Evolutionary conservation across 2,113 vertebrate species (phyloP).

Genomic region (Blennius ocellaris): DNA sequence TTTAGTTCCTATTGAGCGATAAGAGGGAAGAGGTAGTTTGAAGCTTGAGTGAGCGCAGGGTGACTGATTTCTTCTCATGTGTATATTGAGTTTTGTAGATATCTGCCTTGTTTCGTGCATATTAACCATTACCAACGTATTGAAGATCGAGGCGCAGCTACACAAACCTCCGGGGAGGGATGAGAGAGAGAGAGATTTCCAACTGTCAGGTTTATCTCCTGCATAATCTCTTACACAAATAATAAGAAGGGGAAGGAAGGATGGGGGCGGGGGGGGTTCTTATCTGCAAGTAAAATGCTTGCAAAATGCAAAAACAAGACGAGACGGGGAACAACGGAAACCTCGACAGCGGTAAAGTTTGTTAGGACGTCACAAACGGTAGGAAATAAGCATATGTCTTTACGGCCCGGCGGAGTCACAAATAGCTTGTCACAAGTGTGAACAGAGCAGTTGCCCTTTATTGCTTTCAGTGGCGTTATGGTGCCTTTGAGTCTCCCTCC

Average conservation of each 20-base stretch:
- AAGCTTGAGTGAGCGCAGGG: conserved; percentile 22
- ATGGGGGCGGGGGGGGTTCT: neutral
- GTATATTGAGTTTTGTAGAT: conserved; percentile 1
- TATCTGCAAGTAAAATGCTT: conserved; percentile 11
- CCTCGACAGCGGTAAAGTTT: conserved; percentile 48
- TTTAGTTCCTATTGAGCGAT: conserved; percentile 23
- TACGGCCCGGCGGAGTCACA: conserved; percentile 47
- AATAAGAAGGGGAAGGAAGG: conserved; percentile 35
- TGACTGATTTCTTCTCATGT: neutral
- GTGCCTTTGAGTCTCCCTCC: conserved; percentile 53
- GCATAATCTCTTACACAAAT: conserved; percentile 58
- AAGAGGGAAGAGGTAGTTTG: neutral
- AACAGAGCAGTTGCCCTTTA: conserved; percentile 66
- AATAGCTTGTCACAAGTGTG: conserved; percentile 57
- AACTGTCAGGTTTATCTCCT: conserved; percentile 51
- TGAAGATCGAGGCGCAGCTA: neutral
- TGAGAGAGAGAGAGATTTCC: conserved; percentile 30
- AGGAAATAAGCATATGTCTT: conserved; percentile 51
- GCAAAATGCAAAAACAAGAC: neutral
- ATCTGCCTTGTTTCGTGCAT: conserved; percentile 40
- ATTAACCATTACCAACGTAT: too few relatives aligned
- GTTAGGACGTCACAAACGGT: conserved; percentile 48
- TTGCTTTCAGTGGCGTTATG: conserved; percentile 54
- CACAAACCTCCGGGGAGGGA: conserved; percentile 19
- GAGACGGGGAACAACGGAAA: conserved; percentile 17